Percentiles rank a stretch among this genome's conserved stretches.
Evolutionary conservation across 2,888 invertebrate species (phyloP).

Genomic region (Itoplectis maculator): DNA sequence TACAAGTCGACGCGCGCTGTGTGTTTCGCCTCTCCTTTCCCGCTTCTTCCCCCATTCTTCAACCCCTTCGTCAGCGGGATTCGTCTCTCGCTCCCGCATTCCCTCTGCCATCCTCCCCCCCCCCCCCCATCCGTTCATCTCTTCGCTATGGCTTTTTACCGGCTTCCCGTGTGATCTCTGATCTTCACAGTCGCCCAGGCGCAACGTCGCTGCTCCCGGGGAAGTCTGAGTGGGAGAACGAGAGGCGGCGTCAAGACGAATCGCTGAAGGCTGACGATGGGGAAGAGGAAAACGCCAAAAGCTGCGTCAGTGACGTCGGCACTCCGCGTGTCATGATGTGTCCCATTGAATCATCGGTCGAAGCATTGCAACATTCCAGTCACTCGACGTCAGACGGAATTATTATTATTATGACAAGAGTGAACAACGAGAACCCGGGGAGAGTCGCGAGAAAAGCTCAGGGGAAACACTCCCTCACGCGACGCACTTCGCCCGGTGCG

Average conservation of each 20-base stretch:
- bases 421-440: no score
- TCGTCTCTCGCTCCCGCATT: constrained; percentile 16
- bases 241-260: not conserved
- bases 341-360: not conserved
- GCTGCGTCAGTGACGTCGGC: not conserved
- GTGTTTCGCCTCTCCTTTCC: constrained; percentile 32
- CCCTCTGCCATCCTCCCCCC: constrained; percentile 9
- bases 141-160: constrained; percentile 3
- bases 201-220: not conserved
- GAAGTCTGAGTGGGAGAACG: constrained; percentile 11
- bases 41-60: constrained; percentile 52
- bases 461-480: no score
- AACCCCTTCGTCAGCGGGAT: constrained; percentile 56
- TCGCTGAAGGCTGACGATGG: constrained; percentile 2
- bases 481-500: no score
- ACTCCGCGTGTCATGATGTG: not conserved
- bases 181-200: constrained; percentile 14
- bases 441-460: no score
- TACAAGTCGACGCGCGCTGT: constrained; percentile 70
- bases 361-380: no score
- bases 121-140: not conserved
- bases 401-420: no score
- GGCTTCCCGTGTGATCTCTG: constrained; percentile 46
- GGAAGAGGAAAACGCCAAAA: not conserved
- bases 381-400: no score